Conservation (phyloP, 2,113 vertebrate species). For the Brachirus orientalis region DNA sequence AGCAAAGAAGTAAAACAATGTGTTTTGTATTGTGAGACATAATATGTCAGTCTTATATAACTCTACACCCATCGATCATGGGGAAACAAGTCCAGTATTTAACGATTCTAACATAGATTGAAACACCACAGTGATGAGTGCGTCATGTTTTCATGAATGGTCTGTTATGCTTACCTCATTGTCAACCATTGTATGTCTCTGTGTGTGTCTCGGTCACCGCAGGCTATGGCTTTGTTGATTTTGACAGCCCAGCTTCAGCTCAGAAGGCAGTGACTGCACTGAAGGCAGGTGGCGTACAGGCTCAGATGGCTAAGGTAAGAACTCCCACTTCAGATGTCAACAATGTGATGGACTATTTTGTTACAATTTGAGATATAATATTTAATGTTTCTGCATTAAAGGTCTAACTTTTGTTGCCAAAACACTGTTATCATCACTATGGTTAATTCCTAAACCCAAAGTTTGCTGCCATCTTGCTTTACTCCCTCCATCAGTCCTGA, state of each 20-base stretch:
- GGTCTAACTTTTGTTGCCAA: too few relatives aligned
- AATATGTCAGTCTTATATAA: too few relatives aligned
- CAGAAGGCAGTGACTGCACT: constrained; percentile 91
- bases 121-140: not conserved
- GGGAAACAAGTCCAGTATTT: too few relatives aligned
- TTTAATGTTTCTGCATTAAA: too few relatives aligned
- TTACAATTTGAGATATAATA: too few relatives aligned
- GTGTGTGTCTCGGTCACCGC: constrained; percentile 45
- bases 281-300: constrained; percentile 91
- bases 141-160: constrained; percentile 15
- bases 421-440: too few relatives aligned
- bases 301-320: constrained; percentile 96
- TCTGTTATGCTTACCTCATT: constrained; percentile 10
- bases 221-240: constrained; percentile 96
- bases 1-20: not conserved
- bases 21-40: too few relatives aligned
- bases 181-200: constrained; percentile 22
- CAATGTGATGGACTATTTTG: too few relatives aligned
- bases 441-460: too few relatives aligned
- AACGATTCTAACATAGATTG: not conserved
- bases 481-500: too few relatives aligned
- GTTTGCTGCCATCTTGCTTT: too few relatives aligned
- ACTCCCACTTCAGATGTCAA: not conserved
- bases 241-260: constrained; percentile 89
- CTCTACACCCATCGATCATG: too few relatives aligned